These are phyloP conservation scores for Setipinna tenuifilis DNA, from an alignment of 2,797 vertebrate species.

Conservation along the genomic window DNA sequence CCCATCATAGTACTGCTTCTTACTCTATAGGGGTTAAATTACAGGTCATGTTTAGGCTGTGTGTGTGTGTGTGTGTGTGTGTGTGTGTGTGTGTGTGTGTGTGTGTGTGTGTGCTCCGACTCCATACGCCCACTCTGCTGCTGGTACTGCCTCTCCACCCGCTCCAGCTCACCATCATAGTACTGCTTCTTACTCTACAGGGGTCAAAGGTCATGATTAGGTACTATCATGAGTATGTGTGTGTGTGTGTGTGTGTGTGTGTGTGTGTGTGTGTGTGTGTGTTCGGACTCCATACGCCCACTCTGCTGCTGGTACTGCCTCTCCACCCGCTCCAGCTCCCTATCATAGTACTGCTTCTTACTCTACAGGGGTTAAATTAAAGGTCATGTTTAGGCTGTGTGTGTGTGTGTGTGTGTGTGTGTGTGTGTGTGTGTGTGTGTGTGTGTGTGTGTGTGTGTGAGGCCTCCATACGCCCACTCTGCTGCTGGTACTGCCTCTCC, in stretches of 20 bases:
- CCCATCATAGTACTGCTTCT: conserved; percentile 72
- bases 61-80: too few relatives aligned
- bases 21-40: conserved; percentile 57
- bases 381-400: not conserved
- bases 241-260: not conserved
- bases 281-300: not conserved
- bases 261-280: not conserved
- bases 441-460: conserved; percentile 5
- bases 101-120: conserved; percentile 66
- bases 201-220: not conserved
- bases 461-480: conserved; percentile 49
- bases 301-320: not conserved
- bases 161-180: conserved; percentile 72
- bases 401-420: not conserved
- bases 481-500: conserved; percentile 64
- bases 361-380: too few relatives aligned
- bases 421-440: too few relatives aligned
- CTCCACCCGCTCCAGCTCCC: too few relatives aligned
- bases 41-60: too few relatives aligned
- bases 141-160: conserved; percentile 60
- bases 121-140: conserved; percentile 67
- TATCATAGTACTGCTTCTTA: too few relatives aligned
- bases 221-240: not conserved
- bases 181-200: conserved; percentile 73
- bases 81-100: conserved; percentile 13